These are phyloP conservation scores for Drosophila truncata DNA, from an alignment of 1,140 invertebrate species.

Conservation along the genomic window DNA sequence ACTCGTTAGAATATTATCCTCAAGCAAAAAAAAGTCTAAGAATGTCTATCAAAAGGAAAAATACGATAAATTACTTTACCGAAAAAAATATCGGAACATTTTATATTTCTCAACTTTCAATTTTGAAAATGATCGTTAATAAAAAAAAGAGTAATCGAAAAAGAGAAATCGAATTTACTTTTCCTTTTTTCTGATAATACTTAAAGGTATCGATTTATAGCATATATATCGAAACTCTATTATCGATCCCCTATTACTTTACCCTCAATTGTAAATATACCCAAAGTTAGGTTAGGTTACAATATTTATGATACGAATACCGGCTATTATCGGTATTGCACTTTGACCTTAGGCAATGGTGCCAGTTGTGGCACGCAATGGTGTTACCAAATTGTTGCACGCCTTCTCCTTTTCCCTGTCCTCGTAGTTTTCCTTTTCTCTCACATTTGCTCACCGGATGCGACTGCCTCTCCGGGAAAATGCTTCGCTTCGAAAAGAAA, in stretches of 20 bases:
- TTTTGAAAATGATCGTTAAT: no score
- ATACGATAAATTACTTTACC: no score
- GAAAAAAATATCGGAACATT: no score
- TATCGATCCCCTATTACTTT: neutral
- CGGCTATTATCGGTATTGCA: conserved; percentile 36
- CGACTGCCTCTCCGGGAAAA: neutral
- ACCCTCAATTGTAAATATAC: neutral
- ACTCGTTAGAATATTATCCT: no score
- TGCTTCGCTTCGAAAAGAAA: neutral
- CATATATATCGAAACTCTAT: no score
- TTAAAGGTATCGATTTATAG: no score
- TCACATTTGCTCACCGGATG: conserved; percentile 3
- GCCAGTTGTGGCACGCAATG: conserved; percentile 41
- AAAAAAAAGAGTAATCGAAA: no score
- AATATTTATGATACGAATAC: conserved; percentile 45
- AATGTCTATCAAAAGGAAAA: no score
- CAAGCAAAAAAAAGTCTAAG: no score
- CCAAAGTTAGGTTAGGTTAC: neutral
- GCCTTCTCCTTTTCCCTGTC: conserved; percentile 1
- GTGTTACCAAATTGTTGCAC: conserved; percentile 47
- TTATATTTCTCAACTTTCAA: no score
- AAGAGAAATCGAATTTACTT: no score
- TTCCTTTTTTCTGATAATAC: no score
- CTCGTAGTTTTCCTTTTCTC: neutral
- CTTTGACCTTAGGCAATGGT: conserved; percentile 60